Percentiles rank a stretch among this genome's conserved stretches.
Conservation (phyloP, 2,888 invertebrate genomes). For the Schizaphis graminum region DNA sequence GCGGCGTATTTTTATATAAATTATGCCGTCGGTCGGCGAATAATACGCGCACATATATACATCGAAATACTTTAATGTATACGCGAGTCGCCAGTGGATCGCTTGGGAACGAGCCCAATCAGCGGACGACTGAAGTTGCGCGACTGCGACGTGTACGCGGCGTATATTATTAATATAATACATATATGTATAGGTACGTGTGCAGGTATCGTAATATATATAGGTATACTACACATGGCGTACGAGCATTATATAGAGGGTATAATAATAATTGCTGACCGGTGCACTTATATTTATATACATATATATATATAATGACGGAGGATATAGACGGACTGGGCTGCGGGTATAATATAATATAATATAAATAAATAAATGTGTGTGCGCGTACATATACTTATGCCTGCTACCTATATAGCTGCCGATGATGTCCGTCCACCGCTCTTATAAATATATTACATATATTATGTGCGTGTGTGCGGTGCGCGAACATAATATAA, state of each 20-base stretch:
- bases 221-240: background rate
- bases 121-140: conserved; percentile 24
- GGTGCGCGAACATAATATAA: background rate
- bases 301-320: background rate
- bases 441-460: background rate
- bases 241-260: background rate
- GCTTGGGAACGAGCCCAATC: conserved; percentile 65
- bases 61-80: background rate
- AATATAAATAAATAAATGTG: background rate
- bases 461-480: background rate
- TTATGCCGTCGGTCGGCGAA: conserved; percentile 32
- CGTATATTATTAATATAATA: background rate
- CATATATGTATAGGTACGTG: background rate
- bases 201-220: background rate
- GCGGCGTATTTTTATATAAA: conserved; percentile 27
- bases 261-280: conserved; percentile 6
- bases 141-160: background rate
- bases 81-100: background rate
- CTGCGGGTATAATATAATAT: background rate
- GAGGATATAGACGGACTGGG: background rate
- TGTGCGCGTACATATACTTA: background rate
- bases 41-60: background rate
- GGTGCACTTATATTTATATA: background rate
- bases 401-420: background rate
- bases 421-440: conserved; percentile 5